Evolutionary conservation across 92 coral and sea anemone species (phyloP), one percentile per base, ranked within the genome.

Genomic region (Palythoa heliodiscus): DNA sequence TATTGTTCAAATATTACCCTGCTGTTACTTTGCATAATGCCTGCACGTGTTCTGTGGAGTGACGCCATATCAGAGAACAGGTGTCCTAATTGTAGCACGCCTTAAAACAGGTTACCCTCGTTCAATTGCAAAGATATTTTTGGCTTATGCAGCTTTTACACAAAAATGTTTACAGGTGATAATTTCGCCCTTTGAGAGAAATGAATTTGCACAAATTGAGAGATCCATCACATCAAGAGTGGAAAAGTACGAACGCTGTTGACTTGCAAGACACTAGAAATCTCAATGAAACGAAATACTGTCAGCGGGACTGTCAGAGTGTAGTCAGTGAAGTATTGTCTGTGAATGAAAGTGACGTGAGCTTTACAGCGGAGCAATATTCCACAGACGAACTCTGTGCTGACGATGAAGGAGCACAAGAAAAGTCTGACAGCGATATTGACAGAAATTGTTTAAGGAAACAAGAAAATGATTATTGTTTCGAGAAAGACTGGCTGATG

Each of bases 351-450:
- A n/a, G 23, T 38, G 16, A 77, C 70, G 68, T 29, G 82, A 37
- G 7, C 29, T 60, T 38, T 25, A 19, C 67, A 23, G 35, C 10
- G 3, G 83, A 61, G 38, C 83, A 78, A n/a, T 78, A 61, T 14
- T 58, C 83, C 17, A 8, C 83, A 2, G 83, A 78, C 70, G 83
- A 78, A 23, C 71, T 60, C 17, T 78, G 83, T 50, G 83, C 83
- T 12, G 83, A 78, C 58, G 83, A 78, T 17, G 83, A 78, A 43
- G 83, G 71, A 2, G 83, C 54, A 39, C 83, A 78, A 61, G 83
- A 61, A 16, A 52, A 48, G 37, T 78, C 83, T 0, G 83, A 60
- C 50, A 60, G 52, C 58, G 83, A 78, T 47, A 47, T 60, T 40
- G 83, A 78, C 1, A 78, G 23, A 20, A 66, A 78, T 39, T 38